Evolutionary conservation across 1,140 invertebrate genomes (phyloP).

Genomic region (Drosophila tristis): DNA sequence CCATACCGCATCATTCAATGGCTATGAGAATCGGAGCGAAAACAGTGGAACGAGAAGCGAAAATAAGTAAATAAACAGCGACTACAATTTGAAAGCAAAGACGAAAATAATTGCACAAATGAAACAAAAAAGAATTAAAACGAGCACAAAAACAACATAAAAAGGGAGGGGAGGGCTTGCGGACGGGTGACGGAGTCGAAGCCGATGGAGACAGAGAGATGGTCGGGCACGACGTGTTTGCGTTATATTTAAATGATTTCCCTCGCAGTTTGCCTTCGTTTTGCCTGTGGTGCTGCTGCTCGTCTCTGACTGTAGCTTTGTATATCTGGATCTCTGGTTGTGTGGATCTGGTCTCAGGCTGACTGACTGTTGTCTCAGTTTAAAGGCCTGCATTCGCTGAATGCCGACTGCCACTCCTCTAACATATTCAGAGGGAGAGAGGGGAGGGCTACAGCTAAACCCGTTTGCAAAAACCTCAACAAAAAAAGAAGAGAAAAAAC

Average conservation of each 20-base stretch:
- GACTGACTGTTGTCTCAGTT: conserved; percentile 61
- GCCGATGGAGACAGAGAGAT: conserved; percentile 10
- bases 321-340: background rate
- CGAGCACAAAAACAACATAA: conserved; percentile 46
- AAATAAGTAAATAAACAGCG: conserved; percentile 61
- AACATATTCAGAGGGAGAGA: conserved; percentile 30
- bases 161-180: too few relatives aligned
- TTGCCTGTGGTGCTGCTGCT: background rate
- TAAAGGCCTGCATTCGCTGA: conserved; percentile 64
- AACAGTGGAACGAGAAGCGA: conserved; percentile 23
- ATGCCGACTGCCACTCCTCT: conserved; percentile 37
- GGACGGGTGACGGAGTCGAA: conserved; percentile 35
- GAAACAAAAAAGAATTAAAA: conserved; percentile 58
- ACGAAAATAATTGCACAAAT: conserved; percentile 77
- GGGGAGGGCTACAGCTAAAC: conserved; percentile 19
- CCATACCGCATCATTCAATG: too few relatives aligned
- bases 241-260: conserved; percentile 81
- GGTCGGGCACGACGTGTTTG: conserved; percentile 47
- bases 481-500: conserved; percentile 21
- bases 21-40: background rate
- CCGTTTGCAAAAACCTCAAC: conserved; percentile 43
- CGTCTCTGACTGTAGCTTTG: conserved; percentile 1
- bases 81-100: conserved; percentile 67
- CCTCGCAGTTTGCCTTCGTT: conserved; percentile 44
- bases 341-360: conserved; percentile 2